These are phyloP conservation scores for Crotalus horridus DNA, from an alignment of 2,113 vertebrate species.

Conservation along the genomic window DNA sequence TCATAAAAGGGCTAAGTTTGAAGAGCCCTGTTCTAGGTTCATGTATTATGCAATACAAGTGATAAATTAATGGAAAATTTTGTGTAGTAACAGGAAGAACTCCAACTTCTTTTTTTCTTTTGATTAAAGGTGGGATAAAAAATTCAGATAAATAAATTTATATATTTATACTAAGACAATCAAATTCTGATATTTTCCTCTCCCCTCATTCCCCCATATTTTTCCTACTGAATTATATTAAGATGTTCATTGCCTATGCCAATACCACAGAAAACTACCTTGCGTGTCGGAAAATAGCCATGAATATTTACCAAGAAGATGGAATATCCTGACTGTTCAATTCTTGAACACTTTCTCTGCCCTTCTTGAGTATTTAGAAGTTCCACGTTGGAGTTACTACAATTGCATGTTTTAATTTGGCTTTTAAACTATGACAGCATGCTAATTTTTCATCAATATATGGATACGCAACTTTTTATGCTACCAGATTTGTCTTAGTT, in stretches of 20 bases:
- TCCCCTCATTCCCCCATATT: not conserved
- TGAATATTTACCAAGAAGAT: not conserved
- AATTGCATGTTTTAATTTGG: not conserved
- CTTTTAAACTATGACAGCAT: constrained; percentile 7
- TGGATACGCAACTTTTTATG: not conserved
- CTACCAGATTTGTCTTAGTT: not conserved
- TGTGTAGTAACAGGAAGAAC: not conserved
- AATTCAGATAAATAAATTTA: too few relatives aligned
- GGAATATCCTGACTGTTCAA: not conserved
- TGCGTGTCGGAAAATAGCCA: not conserved
- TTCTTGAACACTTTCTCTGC: not conserved
- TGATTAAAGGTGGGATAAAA: not conserved
- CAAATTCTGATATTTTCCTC: not conserved
- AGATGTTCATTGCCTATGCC: not conserved
- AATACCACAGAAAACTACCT: not conserved
- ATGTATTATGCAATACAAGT: not conserved
- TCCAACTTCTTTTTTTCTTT: not conserved
- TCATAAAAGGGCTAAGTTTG: too few relatives aligned
- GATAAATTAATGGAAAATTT: not conserved
- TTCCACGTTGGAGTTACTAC: too few relatives aligned
- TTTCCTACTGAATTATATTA: not conserved
- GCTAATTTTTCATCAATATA: not conserved
- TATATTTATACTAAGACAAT: not conserved
- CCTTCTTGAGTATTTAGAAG: not conserved
- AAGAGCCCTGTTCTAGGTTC: not conserved